Evolutionary conservation across 1,140 invertebrate species (phyloP), one percentile per base, ranked within the genome.

Genomic region (Brachionus calyciflorus): DNA sequence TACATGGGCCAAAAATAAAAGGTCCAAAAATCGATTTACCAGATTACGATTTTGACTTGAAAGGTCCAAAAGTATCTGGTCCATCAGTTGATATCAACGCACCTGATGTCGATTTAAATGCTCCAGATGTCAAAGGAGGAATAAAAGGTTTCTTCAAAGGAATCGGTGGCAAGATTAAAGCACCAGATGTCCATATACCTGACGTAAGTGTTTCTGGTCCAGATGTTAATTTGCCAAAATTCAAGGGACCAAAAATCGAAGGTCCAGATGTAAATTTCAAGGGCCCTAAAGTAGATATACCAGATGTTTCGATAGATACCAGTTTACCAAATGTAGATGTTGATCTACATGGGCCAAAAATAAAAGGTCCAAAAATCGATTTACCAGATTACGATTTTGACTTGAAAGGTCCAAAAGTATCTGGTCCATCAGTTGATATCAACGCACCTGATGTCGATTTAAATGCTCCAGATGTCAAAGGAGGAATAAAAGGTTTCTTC

Each of bases 241-340:
- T n/a, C n/a, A n/a, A n/a, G n/a, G n/a, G 51, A 55, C 51, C n/a
- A n/a, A n/a, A n/a, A n/a, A n/a, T n/a, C n/a, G n/a, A n/a, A n/a
- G n/a, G n/a, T n/a, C n/a, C n/a, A n/a, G 30, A 65, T 65, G 28
- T 65, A 37, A n/a, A n/a, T n/a, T n/a, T n/a, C n/a, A n/a, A n/a
- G n/a, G n/a, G n/a, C n/a, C n/a, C n/a, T n/a, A n/a, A n/a, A n/a
- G n/a, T n/a, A n/a, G n/a, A n/a, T n/a, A n/a, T n/a, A n/a, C n/a
- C n/a, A n/a, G n/a, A n/a, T n/a, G n/a, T n/a, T n/a, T n/a, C n/a
- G 12, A 48, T 73, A 48, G 28, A 73, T n/a, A 26, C 46, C 17
- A 49, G 48, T 14, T 49, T 49, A 40, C 68, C 68, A 48, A 53
- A 73, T 9, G 28, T 73, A 5, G n/a, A n/a, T n/a, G n/a, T n/a